Conservation (phyloP, 2,888 invertebrate genomes). For the Mesorhabditis sp. region DNA sequence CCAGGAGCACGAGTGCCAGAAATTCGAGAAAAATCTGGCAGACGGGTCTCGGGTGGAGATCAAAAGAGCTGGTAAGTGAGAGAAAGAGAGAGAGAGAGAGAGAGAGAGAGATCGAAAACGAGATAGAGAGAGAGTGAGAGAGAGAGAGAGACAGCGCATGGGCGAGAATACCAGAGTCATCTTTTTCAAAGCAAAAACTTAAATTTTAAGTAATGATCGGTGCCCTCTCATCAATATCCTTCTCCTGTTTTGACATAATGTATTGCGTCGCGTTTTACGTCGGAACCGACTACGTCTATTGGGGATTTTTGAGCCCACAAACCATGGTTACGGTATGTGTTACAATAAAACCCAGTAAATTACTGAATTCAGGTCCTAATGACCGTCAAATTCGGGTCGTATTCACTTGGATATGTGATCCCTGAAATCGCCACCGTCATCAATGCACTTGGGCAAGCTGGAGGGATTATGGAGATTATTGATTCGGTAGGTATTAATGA, state of each 20-base stretch:
- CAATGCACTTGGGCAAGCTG: neutral
- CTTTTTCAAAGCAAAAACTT: too few species aligned
- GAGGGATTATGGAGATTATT: neutral
- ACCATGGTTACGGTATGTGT: constrained; percentile 31
- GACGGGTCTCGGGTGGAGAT: neutral
- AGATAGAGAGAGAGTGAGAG: too few species aligned
- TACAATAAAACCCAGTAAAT: neutral
- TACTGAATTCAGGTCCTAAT: neutral
- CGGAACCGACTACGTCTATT: constrained; percentile 56
- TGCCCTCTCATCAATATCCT: neutral
- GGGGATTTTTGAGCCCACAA: constrained; percentile 18
- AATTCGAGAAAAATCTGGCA: constrained; percentile 16
- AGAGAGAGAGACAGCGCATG: too few species aligned
- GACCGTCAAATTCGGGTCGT: neutral
- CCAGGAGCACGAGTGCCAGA: constrained; percentile 48
- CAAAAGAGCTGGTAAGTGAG: neutral
- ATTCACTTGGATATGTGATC: neutral
- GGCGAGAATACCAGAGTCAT: too few species aligned
- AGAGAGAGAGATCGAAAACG: too few species aligned
- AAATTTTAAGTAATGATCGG: neutral
- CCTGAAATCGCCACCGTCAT: neutral
- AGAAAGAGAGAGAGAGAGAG: neutral
- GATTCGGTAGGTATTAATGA: neutral
- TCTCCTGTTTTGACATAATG: neutral
- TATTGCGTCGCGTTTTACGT: constrained; percentile 49